Percentiles rank a stretch among this genome's conserved stretches.
Evolutionary conservation across 2,113 vertebrate species (phyloP).

Genomic region (Chrysochloris asiatica): DNA sequence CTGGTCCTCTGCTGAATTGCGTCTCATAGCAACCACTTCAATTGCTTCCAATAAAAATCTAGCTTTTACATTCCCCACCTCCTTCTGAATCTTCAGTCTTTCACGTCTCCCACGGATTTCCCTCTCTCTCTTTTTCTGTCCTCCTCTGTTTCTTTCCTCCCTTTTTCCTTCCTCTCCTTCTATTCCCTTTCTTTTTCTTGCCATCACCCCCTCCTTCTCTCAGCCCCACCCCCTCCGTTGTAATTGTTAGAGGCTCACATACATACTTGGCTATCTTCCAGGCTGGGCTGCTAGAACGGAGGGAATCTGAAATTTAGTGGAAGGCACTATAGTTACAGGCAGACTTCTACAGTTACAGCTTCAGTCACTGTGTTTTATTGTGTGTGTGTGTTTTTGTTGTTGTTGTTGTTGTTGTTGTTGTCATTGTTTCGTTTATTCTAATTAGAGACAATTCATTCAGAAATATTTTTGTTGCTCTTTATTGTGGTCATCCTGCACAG

Average conservation of each 20-base stretch:
- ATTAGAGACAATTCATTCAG: slow-evolving; percentile 11
- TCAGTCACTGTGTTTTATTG: not conserved
- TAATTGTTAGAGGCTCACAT: slow-evolving; percentile 58
- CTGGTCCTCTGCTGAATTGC: slow-evolving; percentile 79
- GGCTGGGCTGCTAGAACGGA: slow-evolving; percentile 28
- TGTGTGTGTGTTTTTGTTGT: too few species aligned
- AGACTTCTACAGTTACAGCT: slow-evolving; percentile 12
- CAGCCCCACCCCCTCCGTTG: slow-evolving; percentile 50
- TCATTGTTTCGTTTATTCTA: slow-evolving; percentile 13
- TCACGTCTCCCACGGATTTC: slow-evolving; percentile 52
- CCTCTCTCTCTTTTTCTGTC: not conserved
- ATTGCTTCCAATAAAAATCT: slow-evolving; percentile 88
- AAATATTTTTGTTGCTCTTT: slow-evolving; percentile 24
- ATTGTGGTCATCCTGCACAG: not conserved
- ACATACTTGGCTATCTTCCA: slow-evolving; percentile 43
- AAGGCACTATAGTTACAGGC: slow-evolving; percentile 16
- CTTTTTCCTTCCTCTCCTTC: slow-evolving; percentile 41
- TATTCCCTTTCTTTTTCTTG: slow-evolving; percentile 2
- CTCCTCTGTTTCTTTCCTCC: slow-evolving; percentile 24
- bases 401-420: too few species aligned
- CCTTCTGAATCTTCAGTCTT: slow-evolving; percentile 73
- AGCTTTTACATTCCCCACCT: slow-evolving; percentile 72
- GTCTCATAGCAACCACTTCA: slow-evolving; percentile 89
- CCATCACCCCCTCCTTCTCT: not conserved
- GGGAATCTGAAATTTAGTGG: not conserved